Evolutionary conservation across 2,888 invertebrate species (phyloP), one percentile per base, ranked within the genome.

Genomic region (Halocaridina rubra): DNA sequence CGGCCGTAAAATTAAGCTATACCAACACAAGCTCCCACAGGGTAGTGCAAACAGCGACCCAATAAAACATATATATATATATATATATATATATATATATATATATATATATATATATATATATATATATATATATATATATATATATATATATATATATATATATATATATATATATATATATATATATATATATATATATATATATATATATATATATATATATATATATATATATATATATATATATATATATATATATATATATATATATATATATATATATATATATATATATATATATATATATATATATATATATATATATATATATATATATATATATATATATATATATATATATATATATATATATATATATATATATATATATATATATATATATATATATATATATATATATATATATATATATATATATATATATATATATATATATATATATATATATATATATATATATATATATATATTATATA

Each of bases 11-110:
- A n/a, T n/a, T n/a, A n/a, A n/a, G n/a, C n/a, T n/a, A n/a, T n/a
- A n/a, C n/a, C n/a, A n/a, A n/a, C n/a, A n/a, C n/a, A n/a, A n/a
- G n/a, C n/a, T n/a, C n/a, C n/a, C n/a, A n/a, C n/a, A n/a, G n/a
- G n/a, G n/a, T n/a, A n/a, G n/a, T n/a, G n/a, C n/a, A n/a, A n/a
- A n/a, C n/a, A n/a, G n/a, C n/a, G n/a, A n/a, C n/a, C n/a, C n/a
- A 39, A 39, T 8, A 39, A 39, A 39, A 8, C 8, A 53, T 53
- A 53, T 72, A 72, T 72, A 72, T 72, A 72, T 72, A 72, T 72
- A 72, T 72, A 72, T 72, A 72, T 72, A 72, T 72, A 72, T 72
- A 72, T 72, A 72, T 72, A 72, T 72, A 72, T 72, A 72, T 72
- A 72, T 72, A 72, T 72, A 72, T 72, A 72, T 72, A 72, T 72